These are phyloP conservation scores for Rhabdornis inornatus DNA, from an alignment of 2,113 vertebrate species.

Conservation along the genomic window DNA sequence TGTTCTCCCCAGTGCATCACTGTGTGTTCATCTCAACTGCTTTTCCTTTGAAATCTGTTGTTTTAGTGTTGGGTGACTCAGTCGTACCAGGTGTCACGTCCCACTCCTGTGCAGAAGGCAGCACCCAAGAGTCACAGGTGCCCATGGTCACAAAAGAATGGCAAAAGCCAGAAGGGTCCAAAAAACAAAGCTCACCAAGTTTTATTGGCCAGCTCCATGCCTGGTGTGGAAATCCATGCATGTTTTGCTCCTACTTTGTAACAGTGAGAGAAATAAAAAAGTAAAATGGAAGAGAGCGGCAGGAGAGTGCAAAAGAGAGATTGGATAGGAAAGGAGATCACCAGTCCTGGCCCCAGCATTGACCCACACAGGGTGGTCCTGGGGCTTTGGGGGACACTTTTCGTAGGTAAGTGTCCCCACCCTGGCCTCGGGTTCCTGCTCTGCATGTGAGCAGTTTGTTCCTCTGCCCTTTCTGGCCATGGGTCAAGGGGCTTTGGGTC, in stretches of 20 bases:
- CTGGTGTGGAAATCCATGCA: accelerated
- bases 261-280: neutral
- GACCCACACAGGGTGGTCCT: neutral
- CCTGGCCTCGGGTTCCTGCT: neutral
- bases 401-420: accelerated
- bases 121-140: neutral
- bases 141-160: neutral
- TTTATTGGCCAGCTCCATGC: neutral
- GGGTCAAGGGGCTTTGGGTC: accelerated
- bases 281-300: neutral
- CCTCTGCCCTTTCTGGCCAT: neutral
- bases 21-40: neutral
- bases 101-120: neutral
- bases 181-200: neutral
- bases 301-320: neutral
- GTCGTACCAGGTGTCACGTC: neutral
- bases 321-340: neutral
- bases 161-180: neutral
- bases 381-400: neutral
- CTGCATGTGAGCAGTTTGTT: neutral
- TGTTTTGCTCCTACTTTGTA: neutral
- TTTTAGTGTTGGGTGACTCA: neutral
- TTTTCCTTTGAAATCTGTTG: neutral
- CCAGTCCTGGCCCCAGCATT: neutral
- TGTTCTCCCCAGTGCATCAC: neutral